phyloP scores from a whole-genome alignment of 2,113 vertebrate species.

The Vimba vimba region DNA sequence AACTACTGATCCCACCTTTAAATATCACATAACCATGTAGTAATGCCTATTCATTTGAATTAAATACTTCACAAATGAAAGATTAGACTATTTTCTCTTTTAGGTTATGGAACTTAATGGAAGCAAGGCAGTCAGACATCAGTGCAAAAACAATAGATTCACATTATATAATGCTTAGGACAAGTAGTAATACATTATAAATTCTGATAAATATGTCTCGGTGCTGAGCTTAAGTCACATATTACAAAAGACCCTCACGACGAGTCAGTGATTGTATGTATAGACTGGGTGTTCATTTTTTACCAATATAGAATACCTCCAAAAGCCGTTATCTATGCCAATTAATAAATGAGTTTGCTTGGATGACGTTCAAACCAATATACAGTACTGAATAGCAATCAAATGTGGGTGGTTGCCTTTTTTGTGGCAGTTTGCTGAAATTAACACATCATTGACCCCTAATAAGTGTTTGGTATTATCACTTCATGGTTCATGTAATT shows the following conservation, averaged over 20 bases:
- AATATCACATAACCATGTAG: too few species aligned
- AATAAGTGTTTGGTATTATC: neutral
- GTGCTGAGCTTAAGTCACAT: neutral
- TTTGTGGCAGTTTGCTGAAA: neutral
- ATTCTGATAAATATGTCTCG: too few species aligned
- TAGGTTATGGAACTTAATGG: neutral
- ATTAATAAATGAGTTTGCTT: neutral
- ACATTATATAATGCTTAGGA: neutral
- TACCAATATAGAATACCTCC: neutral
- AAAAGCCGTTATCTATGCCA: neutral
- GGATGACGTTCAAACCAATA: neutral
- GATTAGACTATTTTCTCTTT: neutral
- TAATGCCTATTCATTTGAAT: neutral
- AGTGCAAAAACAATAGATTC: neutral
- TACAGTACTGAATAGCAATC: neutral
- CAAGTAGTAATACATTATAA: neutral
- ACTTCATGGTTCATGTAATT: neutral
- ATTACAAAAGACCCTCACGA: neutral
- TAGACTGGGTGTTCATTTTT: neutral
- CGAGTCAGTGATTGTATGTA: neutral
- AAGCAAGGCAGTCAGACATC: neutral
- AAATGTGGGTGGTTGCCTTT: neutral
- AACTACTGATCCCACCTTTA: too few species aligned
- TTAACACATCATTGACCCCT: neutral
- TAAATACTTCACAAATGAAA: neutral